These are phyloP conservation scores for Centroberyx gerrardi DNA, from an alignment of 2,797 vertebrate genomes.

Conservation along the genomic window DNA sequence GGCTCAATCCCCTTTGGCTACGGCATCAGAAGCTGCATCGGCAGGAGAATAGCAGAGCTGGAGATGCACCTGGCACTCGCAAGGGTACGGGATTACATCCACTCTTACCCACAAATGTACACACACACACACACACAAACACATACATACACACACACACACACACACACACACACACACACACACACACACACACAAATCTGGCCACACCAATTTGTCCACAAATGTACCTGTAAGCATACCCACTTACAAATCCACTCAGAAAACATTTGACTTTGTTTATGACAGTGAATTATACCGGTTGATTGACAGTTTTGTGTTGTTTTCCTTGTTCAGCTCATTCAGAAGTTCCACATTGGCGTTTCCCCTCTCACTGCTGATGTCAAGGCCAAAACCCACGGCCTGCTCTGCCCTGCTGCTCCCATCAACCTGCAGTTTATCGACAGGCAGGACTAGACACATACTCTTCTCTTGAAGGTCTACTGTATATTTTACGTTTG, in stretches of 20 bases:
- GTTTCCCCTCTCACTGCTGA: constrained; percentile 82
- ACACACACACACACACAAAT: constrained; percentile 15
- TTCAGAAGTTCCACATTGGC: constrained; percentile 90
- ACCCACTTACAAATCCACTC: too few species aligned
- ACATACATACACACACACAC: constrained; percentile 1
- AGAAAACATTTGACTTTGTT: too few species aligned
- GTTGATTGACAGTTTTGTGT: constrained; percentile 27
- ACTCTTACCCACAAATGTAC: not conserved
- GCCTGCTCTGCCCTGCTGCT: constrained; percentile 88
- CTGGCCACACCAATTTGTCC: not conserved
- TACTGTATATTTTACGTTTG: constrained; percentile 35
- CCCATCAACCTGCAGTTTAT: constrained; percentile 89
- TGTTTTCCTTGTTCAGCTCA: constrained; percentile 83
- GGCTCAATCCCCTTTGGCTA: constrained; percentile 95
- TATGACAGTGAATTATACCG: constrained; percentile 2
- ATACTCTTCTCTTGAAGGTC: not conserved
- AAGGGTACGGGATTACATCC: constrained; percentile 82
- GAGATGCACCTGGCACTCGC: constrained; percentile 92
- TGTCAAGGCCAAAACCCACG: constrained; percentile 90
- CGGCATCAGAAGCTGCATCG: constrained; percentile 93
- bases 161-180: constrained; percentile 7
- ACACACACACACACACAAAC: constrained; percentile 11
- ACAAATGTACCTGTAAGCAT: not conserved
- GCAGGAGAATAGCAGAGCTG: constrained; percentile 91
- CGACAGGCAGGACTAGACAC: constrained; percentile 74